phyloP scores from a whole-genome alignment of 1,140 invertebrate species.

The Archivesica marissinica region DNA sequence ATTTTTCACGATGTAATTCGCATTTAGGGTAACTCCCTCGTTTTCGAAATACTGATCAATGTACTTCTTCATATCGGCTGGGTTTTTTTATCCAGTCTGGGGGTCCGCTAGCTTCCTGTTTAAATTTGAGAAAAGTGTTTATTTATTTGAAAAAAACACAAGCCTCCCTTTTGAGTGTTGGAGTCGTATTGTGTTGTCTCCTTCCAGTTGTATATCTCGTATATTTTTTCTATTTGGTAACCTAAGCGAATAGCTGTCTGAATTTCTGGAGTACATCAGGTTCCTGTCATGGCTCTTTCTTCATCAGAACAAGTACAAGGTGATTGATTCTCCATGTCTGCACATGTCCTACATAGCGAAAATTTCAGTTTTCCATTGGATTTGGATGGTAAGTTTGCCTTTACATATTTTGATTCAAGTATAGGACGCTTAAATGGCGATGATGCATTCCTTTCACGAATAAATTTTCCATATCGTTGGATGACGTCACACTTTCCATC shows the following conservation, averaged over 20 bases:
- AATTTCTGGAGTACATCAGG: no score
- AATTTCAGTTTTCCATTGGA: no score
- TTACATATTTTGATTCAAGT: no score
- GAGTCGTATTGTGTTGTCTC: slow-evolving; percentile 67
- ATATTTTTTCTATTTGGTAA: slow-evolving; percentile 79
- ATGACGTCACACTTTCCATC: no score
- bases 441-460: no score
- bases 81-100: slow-evolving; percentile 59
- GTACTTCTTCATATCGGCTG: slow-evolving; percentile 69
- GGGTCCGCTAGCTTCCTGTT: slow-evolving; percentile 70
- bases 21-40: slow-evolving; percentile 81
- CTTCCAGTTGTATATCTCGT: slow-evolving; percentile 79
- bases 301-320: slow-evolving; percentile 46
- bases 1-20: slow-evolving; percentile 79
- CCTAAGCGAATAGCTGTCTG: slow-evolving; percentile 77
- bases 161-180: slow-evolving; percentile 1
- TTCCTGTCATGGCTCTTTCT: slow-evolving; percentile 78
- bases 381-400: no score
- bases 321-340: slow-evolving; percentile 35
- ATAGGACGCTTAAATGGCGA: no score
- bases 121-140: slow-evolving; percentile 72
- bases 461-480: no score
- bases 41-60: slow-evolving; percentile 77
- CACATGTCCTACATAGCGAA: slow-evolving; percentile 55
- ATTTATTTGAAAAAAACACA: slow-evolving; percentile 69